Evolutionary conservation across 2,888 invertebrate species (phyloP).

Genomic region (Tenodera sinensis): DNA sequence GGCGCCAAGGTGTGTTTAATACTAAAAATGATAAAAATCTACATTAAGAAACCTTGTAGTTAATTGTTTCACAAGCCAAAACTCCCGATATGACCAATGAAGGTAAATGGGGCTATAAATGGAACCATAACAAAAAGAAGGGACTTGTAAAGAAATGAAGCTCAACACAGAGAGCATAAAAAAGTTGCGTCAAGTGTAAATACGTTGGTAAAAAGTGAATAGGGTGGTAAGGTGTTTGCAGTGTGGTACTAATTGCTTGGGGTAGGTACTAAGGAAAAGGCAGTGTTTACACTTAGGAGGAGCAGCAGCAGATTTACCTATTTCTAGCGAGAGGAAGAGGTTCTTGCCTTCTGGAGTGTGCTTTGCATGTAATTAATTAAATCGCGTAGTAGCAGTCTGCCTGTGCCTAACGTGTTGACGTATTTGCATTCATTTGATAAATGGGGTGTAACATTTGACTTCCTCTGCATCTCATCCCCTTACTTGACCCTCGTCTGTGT

Average conservation of each 20-base stretch:
- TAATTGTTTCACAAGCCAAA: too few relatives aligned
- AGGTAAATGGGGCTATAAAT: too few relatives aligned
- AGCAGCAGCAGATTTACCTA: neutral
- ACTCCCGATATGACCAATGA: too few relatives aligned
- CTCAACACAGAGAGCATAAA: too few relatives aligned
- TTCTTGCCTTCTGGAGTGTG: neutral
- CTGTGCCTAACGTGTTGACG: neutral
- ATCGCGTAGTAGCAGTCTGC: neutral
- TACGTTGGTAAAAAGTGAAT: neutral
- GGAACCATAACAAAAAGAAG: too few relatives aligned
- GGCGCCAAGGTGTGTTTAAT: too few relatives aligned
- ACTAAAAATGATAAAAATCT: too few relatives aligned
- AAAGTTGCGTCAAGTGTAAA: neutral
- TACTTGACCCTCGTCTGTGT: neutral
- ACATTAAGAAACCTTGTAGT: too few relatives aligned
- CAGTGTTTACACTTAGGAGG: neutral
- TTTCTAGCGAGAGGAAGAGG: neutral
- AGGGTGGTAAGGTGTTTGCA: neutral
- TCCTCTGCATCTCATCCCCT: neutral
- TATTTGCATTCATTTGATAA: constrained; percentile 1
- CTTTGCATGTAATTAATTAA: neutral
- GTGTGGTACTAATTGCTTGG: neutral
- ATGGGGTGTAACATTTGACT: neutral
- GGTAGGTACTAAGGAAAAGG: neutral
- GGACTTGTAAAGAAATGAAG: too few relatives aligned